Percentiles rank a stretch among this genome's conserved stretches.
Conservation (phyloP, 2,113 vertebrate genomes). For the Castor canadensis region DNA sequence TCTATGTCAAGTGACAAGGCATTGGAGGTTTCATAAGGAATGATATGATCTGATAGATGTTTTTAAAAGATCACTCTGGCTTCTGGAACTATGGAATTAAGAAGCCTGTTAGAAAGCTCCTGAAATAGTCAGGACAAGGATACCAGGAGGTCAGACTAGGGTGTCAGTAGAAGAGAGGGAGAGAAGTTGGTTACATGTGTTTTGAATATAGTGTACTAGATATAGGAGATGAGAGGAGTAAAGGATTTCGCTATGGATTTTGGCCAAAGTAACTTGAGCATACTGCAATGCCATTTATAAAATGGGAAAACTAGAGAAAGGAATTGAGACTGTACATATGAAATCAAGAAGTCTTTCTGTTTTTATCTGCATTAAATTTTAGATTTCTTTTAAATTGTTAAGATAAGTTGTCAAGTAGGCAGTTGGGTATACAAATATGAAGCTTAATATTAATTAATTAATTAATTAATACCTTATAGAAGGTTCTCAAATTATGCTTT, state of each 20-base stretch:
- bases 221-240: neutral
- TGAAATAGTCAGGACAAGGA: neutral
- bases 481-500: neutral
- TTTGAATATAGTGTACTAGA: neutral
- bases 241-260: neutral
- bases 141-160: neutral
- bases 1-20: neutral
- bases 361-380: conserved; percentile 4
- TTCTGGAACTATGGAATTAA: neutral
- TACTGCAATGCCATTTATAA: neutral
- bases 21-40: neutral
- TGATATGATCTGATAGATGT: neutral
- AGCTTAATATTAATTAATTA: neutral
- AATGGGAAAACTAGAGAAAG: neutral
- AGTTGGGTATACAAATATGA: neutral
- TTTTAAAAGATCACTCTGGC: neutral
- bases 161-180: neutral
- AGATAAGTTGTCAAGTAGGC: neutral
- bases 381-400: neutral
- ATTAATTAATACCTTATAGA: neutral
- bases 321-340: neutral
- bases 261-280: neutral
- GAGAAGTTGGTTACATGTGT: neutral
- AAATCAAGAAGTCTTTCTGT: neutral
- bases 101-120: neutral